Conservation (phyloP, 2,797 vertebrate genomes). For the Sebastes trivittatus region DNA sequence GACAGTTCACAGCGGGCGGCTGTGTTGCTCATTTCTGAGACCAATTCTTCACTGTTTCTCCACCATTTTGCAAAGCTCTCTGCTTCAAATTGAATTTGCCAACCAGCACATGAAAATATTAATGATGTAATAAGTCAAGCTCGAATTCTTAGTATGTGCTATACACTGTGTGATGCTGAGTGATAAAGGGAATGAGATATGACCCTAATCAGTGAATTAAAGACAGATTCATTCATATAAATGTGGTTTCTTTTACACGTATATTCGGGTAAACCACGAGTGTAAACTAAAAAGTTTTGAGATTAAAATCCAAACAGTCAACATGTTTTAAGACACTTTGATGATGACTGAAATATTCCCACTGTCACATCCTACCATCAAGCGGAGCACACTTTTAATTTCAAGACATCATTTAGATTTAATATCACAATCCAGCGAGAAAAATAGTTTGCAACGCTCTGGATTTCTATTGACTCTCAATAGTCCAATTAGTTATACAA, state of each 20-base stretch:
- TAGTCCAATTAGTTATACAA: slow-evolving; percentile 39
- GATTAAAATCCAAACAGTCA: slow-evolving; percentile 21
- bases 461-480: slow-evolving; percentile 38
- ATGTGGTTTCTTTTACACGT: slow-evolving; percentile 8
- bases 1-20: slow-evolving; percentile 74
- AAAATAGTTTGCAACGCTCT: slow-evolving; percentile 13
- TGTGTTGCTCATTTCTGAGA: slow-evolving; percentile 63
- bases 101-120: slow-evolving; percentile 70
- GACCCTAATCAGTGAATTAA: slow-evolving; percentile 38
- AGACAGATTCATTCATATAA: slow-evolving; percentile 32
- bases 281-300: slow-evolving; percentile 22
- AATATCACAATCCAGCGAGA: slow-evolving; percentile 2
- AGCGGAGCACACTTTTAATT: slow-evolving; percentile 19
- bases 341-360: slow-evolving; percentile 22
- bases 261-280: not conserved
- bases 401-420: slow-evolving; percentile 31
- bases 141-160: slow-evolving; percentile 33
- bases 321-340: slow-evolving; percentile 8
- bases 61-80: slow-evolving; percentile 63
- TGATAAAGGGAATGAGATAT: slow-evolving; percentile 70
- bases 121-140: slow-evolving; percentile 72
- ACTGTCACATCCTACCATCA: slow-evolving; percentile 12
- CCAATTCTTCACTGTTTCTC: slow-evolving; percentile 56
- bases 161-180: slow-evolving; percentile 52
- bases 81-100: slow-evolving; percentile 70